Evolutionary conservation across 2,113 vertebrate genomes (phyloP).

Genomic region (Seriola quinqueradiata): DNA sequence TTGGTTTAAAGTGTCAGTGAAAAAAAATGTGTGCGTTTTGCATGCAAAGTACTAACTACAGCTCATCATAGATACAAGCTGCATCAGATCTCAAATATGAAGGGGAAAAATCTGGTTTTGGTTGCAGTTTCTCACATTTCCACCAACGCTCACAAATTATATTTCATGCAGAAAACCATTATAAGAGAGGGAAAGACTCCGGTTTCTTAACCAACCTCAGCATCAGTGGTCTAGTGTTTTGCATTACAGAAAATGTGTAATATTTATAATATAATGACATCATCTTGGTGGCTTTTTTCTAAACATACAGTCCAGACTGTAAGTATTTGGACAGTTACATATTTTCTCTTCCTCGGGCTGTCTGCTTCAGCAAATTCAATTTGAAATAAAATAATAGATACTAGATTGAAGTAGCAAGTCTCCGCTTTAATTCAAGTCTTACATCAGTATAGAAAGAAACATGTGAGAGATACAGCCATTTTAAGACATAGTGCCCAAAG

Average conservation of each 20-base stretch:
- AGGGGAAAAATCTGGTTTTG: not conserved
- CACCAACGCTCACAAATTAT: conserved; percentile 2
- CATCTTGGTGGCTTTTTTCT: too few relatives aligned
- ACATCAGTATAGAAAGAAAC: too few relatives aligned
- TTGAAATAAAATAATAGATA: not conserved
- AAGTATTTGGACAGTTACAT: not conserved
- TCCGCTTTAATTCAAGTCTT: too few relatives aligned
- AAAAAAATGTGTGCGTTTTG: too few relatives aligned
- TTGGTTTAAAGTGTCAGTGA: too few relatives aligned
- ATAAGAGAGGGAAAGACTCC: not conserved
- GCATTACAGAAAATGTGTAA: not conserved
- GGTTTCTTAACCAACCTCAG: not conserved
- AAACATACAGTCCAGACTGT: not conserved
- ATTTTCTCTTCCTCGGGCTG: not conserved
- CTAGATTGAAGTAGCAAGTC: too few relatives aligned
- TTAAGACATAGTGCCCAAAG: not conserved
- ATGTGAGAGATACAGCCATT: too few relatives aligned
- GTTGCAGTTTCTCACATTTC: conserved; percentile 19
- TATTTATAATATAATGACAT: too few relatives aligned
- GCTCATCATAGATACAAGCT: not conserved
- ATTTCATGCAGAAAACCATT: conserved; percentile 27
- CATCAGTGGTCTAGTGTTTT: not conserved
- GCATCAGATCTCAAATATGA: conserved; percentile 1
- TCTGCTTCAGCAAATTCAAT: not conserved
- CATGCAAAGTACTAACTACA: too few relatives aligned